Evolutionary conservation across 2,113 vertebrate genomes (phyloP).

Genomic region (Protobothrops mucrosquamatus): DNA sequence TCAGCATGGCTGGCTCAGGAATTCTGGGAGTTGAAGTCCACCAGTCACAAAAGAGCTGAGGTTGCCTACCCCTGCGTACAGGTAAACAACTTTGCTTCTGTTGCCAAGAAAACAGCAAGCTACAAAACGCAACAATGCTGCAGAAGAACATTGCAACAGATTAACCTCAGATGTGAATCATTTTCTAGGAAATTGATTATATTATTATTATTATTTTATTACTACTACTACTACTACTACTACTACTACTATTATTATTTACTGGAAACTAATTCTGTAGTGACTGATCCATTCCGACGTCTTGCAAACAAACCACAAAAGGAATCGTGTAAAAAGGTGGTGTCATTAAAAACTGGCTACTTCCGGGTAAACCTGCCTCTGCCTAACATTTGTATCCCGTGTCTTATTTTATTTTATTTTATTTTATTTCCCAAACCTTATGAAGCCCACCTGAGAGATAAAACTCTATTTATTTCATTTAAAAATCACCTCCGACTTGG

Average conservation of each 20-base stretch:
- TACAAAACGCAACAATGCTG: background rate
- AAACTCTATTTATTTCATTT: background rate
- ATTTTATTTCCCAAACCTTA: background rate
- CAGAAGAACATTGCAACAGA: background rate
- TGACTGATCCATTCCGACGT: background rate
- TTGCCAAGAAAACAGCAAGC: background rate
- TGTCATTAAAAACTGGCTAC: background rate
- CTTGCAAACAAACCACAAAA: background rate
- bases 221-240: too few relatives aligned
- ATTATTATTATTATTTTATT: background rate
- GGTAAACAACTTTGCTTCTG: background rate
- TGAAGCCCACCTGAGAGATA: background rate
- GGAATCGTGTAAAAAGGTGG: background rate
- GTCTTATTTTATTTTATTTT: background rate
- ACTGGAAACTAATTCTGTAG: background rate
- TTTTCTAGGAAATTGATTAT: background rate
- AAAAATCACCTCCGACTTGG: background rate
- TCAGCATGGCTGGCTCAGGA: too few relatives aligned
- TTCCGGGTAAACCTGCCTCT: background rate
- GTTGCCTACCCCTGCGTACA: too few relatives aligned
- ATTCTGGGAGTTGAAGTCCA: too few relatives aligned
- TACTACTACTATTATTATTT: background rate
- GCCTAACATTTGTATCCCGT: background rate
- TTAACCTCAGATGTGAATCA: background rate
- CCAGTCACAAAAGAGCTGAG: too few relatives aligned